phyloP scores from a whole-genome alignment of 2,888 invertebrate genomes.

The Cylindroiulus punctatus region DNA sequence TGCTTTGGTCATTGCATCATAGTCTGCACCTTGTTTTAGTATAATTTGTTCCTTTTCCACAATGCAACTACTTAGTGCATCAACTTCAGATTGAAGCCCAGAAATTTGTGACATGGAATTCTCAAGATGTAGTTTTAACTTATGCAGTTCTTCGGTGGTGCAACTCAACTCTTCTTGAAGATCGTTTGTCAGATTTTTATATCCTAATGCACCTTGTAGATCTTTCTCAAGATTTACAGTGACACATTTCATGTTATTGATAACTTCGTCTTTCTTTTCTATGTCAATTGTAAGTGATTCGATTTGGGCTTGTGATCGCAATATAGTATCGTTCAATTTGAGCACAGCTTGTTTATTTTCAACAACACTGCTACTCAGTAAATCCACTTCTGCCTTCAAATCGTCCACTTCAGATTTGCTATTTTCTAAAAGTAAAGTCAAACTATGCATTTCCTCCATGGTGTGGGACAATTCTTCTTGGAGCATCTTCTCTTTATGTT shows the following conservation, averaged over 20 bases:
- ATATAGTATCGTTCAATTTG: neutral
- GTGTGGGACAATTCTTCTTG: neutral
- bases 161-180: neutral
- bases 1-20: neutral
- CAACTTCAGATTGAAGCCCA: neutral
- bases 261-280: neutral
- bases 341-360: neutral
- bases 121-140: neutral
- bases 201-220: neutral
- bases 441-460: neutral
- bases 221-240: neutral
- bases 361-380: neutral
- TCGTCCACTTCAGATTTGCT: neutral
- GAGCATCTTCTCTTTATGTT: neutral
- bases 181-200: neutral
- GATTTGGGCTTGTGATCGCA: neutral
- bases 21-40: neutral
- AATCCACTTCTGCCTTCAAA: neutral
- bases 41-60: neutral
- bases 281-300: constrained; percentile 11
- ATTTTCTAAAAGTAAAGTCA: neutral
- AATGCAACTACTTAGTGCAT: neutral
- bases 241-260: neutral
- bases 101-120: neutral
- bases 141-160: neutral